phyloP scores from a whole-genome alignment of 1,140 invertebrate genomes.

The Meloidogyne chitwoodi region DNA sequence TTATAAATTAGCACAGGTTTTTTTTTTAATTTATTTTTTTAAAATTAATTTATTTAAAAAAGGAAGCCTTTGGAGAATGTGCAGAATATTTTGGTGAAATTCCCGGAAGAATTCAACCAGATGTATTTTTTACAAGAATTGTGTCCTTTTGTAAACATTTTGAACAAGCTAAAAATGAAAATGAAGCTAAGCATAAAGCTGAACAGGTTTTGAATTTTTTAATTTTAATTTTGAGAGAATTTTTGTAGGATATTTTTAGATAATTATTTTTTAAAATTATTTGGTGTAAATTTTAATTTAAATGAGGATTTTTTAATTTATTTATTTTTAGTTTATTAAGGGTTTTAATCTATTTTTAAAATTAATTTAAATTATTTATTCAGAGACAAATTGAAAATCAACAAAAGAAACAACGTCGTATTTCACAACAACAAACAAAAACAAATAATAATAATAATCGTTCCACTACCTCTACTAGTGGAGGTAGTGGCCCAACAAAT shows the following conservation, averaged over 20 bases:
- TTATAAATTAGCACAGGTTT: background rate
- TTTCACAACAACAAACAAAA: too few relatives aligned
- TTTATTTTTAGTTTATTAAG: too few relatives aligned
- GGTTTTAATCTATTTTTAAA: too few relatives aligned
- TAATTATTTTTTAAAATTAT: too few relatives aligned
- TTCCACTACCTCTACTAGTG: background rate
- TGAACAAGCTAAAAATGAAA: constrained; percentile 21
- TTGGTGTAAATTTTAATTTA: too few relatives aligned
- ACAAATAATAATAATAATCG: background rate
- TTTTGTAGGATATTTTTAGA: too few relatives aligned
- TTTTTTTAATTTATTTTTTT: constrained; percentile 13
- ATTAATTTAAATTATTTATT: background rate
- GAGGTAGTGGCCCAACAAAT: background rate
- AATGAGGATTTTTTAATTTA: too few relatives aligned
- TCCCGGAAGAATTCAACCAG: constrained; percentile 12
- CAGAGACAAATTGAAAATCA: constrained; percentile 11
- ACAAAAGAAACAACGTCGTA: too few relatives aligned
- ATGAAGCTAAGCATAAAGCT: constrained; percentile 4
- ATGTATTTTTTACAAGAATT: constrained; percentile 32
- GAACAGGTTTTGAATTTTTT: constrained; percentile 18
- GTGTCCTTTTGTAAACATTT: constrained; percentile 32
- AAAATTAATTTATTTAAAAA: too few relatives aligned
- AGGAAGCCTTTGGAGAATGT: constrained; percentile 33
- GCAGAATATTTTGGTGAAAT: constrained; percentile 34
- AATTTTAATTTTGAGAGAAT: too few relatives aligned